phyloP scores from a whole-genome alignment of 2,888 invertebrate genomes.

The Pycnomerus fuliginosus region DNA sequence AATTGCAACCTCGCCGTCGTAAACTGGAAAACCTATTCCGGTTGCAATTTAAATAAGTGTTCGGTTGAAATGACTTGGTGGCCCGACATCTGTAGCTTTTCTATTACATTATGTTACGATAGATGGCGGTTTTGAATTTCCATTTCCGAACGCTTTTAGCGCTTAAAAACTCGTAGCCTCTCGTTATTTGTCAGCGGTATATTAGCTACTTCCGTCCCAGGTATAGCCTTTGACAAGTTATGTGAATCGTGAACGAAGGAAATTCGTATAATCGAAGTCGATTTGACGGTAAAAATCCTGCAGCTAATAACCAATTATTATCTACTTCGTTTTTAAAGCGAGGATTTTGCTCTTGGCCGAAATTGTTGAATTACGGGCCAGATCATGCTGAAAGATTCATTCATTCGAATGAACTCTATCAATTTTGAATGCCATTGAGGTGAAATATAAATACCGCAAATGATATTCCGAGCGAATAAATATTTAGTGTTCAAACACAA shows the following conservation, averaged over 20 bases:
- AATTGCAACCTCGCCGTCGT: conserved; percentile 6
- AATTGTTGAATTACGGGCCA: no score
- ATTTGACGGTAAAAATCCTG: no score
- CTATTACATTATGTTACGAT: conserved; percentile 6
- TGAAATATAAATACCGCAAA: no score
- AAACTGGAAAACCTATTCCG: conserved; percentile 8
- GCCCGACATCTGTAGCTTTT: conserved; percentile 9
- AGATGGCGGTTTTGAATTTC: conserved; percentile 6
- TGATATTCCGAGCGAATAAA: no score
- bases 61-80: conserved; percentile 10
- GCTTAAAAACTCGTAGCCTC: neutral
- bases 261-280: conserved; percentile 13
- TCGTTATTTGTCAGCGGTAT: conserved; percentile 7
- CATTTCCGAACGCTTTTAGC: conserved; percentile 8
- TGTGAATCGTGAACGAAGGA: conserved; percentile 9
- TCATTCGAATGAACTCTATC: no score
- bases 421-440: no score
- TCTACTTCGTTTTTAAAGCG: no score
- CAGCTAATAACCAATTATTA: no score
- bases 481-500: no score
- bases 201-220: conserved; percentile 13
- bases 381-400: no score
- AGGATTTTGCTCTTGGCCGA: no score
- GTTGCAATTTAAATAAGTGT: conserved; percentile 18
- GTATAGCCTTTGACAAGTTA: no score